Base-by-base conservation (phyloP, 2,113 vertebrate genomes). In the Nematolebias whitei region DNA sequence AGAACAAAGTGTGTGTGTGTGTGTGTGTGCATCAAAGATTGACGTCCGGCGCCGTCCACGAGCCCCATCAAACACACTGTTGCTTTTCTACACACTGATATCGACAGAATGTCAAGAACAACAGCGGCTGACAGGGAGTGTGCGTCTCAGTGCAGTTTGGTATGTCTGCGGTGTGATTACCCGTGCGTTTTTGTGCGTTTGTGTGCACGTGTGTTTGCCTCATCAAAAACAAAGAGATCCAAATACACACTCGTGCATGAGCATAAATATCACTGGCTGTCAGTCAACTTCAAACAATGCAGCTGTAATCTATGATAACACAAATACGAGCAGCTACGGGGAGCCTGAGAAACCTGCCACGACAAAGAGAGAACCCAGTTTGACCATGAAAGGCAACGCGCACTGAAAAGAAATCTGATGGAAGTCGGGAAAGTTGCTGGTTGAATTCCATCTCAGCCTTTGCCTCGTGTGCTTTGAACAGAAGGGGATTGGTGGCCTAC, bases 101-200 rank as follows among this genome's bases (percentile, higher is more conserved):
- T 93, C 85, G 88, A 91, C 84, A 79, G 85, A 89, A 91, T 90
- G 89, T 91, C 86, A 87, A 87, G 87, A 79, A 84, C 85, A 87
- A 85, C 84, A 73, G 71, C 66, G 52, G 58, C 79, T 72, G 71
- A 65, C 62, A 72, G 73, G 45, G 77, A 74, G 79, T 26, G 70
- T 75, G 71, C 50, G 55, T 53, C 41, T 51, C 15, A 18, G 29
- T 40, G 47, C 51, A 24, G 48, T 50, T 76, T 20, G 23, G 47
- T 49, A 18, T 79, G 62, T 53, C 60, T 69, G 66, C 40, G 44
- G 66, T 48, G 20, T 67, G 74, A 74, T 71, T 59, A 78, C 64
- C 41, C 68, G 58, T 76, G 70, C 49, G 29, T 69, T 44, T 61
- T 44, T 32, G 53, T 70, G 71, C 63, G 71, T 67, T 45, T 59